Conservation (phyloP, 2,113 vertebrate genomes). For the Bettongia penicillata region DNA sequence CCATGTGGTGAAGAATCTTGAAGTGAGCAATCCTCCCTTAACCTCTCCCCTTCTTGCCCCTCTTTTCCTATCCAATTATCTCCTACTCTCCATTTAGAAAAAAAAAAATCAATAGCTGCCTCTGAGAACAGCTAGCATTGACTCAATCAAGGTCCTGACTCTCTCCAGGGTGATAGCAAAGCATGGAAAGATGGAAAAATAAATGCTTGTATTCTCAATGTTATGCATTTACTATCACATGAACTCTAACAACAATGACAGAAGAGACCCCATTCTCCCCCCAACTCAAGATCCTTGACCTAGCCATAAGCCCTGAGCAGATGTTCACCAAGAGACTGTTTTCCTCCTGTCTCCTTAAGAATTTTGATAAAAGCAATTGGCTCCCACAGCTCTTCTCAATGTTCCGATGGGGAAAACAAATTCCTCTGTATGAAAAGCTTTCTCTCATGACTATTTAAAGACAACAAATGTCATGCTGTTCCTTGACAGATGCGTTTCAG, state of each 20-base stretch:
- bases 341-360: background rate
- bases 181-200: background rate
- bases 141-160: background rate
- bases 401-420: background rate
- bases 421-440: background rate
- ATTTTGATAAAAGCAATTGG: constrained; percentile 25
- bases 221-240: background rate
- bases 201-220: background rate
- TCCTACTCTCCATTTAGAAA: background rate
- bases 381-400: background rate
- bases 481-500: background rate
- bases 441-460: background rate
- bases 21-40: background rate
- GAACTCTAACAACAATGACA: background rate
- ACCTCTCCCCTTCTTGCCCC: background rate
- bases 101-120: background rate
- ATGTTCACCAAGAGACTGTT: background rate
- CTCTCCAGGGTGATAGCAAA: rapidly evolving
- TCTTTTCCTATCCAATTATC: background rate
- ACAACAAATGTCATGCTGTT: rapidly evolving
- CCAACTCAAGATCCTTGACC: background rate
- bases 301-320: background rate
- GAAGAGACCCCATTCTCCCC: background rate
- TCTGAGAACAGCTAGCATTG: rapidly evolving
- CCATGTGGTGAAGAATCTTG: background rate